Base-by-base conservation (phyloP, 2,888 invertebrate species). In the Meloe dianella region DNA sequence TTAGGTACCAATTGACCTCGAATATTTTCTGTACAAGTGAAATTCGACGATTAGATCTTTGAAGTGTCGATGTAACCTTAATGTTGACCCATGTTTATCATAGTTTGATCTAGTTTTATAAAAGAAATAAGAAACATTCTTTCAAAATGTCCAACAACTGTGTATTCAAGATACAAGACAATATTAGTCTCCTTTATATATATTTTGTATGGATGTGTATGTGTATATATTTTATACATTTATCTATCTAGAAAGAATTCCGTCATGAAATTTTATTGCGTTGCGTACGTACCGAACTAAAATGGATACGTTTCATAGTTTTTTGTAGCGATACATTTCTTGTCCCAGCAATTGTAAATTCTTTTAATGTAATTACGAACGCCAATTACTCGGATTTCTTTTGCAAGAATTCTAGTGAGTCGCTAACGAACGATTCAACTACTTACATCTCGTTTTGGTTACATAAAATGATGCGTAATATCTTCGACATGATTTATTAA, bases 221-320 rank as follows among this genome's bases (percentile, higher is more conserved):
- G 41, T 57, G 64, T 64, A 62, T 67, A 75, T 73, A 75, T 73
- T 74, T 77, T 74, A 71, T 73, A 71, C 70, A 71, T 71, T 72
- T 75, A 74, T 71, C 70, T 75, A 74, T 71, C 70, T 71, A 74
- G 73, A 67, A 71, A 67, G 74, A 75, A 75, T 75, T 75, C 75
- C 73, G 66, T 68, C 73, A 69, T 74, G 74, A 75, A 74, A 76
- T 74, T 75, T 74, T 76, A 76, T 76, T 76, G 71, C 74, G 71
- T 76, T 76, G 71, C 74, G 71, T 71, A 73, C 70, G 64, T 67
- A 64, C 64, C 65, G 70, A 66, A 74, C 73, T 68, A 74, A 75
- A 74, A 75, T 74, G 75, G 74, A 64, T 71, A 68, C 67, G 71
- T 73, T 72, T 69, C 67, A 64, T 41, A 67, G 66, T 69, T 70